phyloP scores from a whole-genome alignment of 2,113 vertebrate genomes.

The Crotalus viridis region DNA sequence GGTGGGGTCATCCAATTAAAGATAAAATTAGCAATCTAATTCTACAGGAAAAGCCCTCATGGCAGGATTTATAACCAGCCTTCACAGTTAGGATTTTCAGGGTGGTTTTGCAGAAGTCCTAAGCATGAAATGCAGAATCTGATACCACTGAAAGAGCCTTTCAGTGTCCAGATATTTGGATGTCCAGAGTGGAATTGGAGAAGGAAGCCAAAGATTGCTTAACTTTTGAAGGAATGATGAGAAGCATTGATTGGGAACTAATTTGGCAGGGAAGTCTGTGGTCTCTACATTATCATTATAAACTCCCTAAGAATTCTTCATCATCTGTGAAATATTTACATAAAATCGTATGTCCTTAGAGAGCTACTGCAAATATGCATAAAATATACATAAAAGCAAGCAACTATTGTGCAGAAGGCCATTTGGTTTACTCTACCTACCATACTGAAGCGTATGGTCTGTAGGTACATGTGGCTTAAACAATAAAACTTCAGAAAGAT shows the following conservation, averaged over 20 bases:
- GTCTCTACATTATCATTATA: background rate
- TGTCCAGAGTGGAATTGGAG: background rate
- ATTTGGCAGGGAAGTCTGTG: background rate
- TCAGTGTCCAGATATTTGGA: background rate
- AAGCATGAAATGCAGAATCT: background rate
- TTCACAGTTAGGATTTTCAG: background rate
- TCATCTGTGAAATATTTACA: background rate
- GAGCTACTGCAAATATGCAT: slow-evolving; percentile 16
- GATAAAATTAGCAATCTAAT: background rate
- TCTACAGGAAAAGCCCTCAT: background rate
- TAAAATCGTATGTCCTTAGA: background rate
- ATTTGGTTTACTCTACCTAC: background rate
- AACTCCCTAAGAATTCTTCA: background rate
- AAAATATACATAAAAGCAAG: slow-evolving; percentile 24
- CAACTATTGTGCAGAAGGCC: slow-evolving; percentile 22
- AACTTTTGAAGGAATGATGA: background rate
- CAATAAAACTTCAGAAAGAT: slow-evolving; percentile 29
- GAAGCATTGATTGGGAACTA: background rate
- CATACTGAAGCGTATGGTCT: background rate
- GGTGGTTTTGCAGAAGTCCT: background rate
- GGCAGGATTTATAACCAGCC: background rate
- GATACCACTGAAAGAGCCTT: background rate
- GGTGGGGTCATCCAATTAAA: background rate
- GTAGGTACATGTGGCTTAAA: slow-evolving; percentile 8
- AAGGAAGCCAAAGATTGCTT: background rate